A percentile compares a stretch with the other conserved stretches of the same genome.
phyloP scores from a whole-genome alignment of 2,797 vertebrate species.

The Lagodon rhomboides region DNA sequence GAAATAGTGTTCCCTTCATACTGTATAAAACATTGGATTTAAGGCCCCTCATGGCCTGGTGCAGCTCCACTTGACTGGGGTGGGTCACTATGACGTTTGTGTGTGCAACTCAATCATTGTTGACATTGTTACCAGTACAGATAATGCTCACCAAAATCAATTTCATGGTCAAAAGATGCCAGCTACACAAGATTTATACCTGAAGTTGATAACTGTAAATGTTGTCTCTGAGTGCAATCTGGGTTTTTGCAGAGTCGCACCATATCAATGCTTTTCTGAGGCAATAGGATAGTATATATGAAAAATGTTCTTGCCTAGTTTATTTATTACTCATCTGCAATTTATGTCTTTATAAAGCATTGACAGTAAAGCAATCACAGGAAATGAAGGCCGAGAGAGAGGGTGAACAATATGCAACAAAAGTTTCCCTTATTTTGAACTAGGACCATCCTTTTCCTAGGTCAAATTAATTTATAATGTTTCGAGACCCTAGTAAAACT shows the following conservation, averaged over 20 bases:
- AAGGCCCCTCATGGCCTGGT: neutral
- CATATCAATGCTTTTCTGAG: neutral
- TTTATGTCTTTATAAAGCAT: neutral
- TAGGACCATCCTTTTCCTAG: neutral
- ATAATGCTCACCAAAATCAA: neutral
- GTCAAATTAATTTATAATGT: neutral
- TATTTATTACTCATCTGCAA: neutral
- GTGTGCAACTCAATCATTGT: neutral
- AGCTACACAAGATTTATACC: neutral
- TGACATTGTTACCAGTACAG: neutral
- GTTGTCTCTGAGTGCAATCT: neutral
- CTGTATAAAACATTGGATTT: neutral
- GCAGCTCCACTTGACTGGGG: neutral
- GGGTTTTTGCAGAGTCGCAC: neutral
- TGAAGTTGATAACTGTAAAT: neutral
- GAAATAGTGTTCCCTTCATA: neutral
- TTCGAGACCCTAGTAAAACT: neutral
- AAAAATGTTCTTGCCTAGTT: neutral
- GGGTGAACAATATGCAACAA: too few relatives aligned
- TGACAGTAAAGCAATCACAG: neutral
- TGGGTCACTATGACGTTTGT: neutral
- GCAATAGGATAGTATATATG: neutral
- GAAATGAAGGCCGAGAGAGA: neutral
- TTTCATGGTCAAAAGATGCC: neutral
- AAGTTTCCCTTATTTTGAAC: too few relatives aligned